Conservation (phyloP, 2,797 vertebrate species). For the Pantherophis vulpinus region DNA sequence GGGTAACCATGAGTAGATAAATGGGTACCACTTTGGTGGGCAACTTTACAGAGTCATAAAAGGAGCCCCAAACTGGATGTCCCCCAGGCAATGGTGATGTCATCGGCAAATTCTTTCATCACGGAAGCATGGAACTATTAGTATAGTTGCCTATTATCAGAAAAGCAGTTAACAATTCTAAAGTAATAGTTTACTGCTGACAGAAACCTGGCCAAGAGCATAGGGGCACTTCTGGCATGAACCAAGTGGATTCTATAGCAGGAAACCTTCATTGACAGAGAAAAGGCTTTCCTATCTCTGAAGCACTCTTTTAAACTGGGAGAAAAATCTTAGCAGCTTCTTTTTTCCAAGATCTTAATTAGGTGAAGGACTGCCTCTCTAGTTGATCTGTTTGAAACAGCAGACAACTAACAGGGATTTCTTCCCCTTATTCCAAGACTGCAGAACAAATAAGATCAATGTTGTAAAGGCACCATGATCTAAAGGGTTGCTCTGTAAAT, state of each 20-base stretch:
- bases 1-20: background rate
- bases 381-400: background rate
- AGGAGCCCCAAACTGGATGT: background rate
- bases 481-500: background rate
- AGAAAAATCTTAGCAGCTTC: background rate
- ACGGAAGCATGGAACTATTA: background rate
- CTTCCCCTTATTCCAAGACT: background rate
- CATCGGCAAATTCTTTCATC: too few species aligned
- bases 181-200: background rate
- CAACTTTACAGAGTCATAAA: background rate
- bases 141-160: background rate
- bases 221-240: background rate
- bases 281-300: background rate
- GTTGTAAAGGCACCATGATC: background rate
- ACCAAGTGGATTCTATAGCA: background rate
- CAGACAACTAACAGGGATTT: background rate
- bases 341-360: background rate
- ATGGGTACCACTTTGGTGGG: background rate
- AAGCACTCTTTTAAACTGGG: background rate
- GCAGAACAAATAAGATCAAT: background rate
- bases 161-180: background rate
- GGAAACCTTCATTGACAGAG: background rate
- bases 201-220: background rate
- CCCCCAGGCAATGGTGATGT: background rate
- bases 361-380: background rate